Evolutionary conservation across 2,113 vertebrate genomes (phyloP), one percentile per base, ranked within the genome.

Genomic region (Cyphomyrus plagiostoma): DNA sequence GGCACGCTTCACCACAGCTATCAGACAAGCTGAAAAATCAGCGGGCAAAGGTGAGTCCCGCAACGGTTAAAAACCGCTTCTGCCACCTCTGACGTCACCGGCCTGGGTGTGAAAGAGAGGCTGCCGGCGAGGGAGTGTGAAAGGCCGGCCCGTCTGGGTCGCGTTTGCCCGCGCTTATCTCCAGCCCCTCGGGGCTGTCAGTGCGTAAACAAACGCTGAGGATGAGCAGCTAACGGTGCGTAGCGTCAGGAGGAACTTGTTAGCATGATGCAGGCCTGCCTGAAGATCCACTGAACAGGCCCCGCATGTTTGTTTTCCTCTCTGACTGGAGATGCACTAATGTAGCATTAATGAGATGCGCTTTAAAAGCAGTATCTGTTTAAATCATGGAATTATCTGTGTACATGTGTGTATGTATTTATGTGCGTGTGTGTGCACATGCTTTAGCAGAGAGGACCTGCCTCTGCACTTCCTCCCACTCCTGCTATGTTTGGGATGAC

Each of bases 161-260:
- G 5, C 2, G 49, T 26, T 56, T 56, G 80, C 88, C 88, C 45
- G 88, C 30, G 77, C 62, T 58, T 15, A 83, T 89, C 77, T 85
- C 50, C n/a, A 58, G 30, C 45, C 53, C 53, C 45, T 50, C 50
- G 21, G 89, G 50, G 3, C 49, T 30, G 48, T 42, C 48, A 19
- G 80, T 62, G 50, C 39, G 10, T 52, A 89, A 70, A 85, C 26
- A 17, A 89, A 26, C 11, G 77, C 52, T 19, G 23, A 46, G 82
- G 82, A 84, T 21, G 42, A 84, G 19, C 82, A 10, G 45, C 35
- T 80, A 80, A 80, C 74, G 39, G 82, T 13, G 82, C 15, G 2
- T 46, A 84, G 45, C 21, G 10, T 84, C 45, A 9, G 39, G 89
- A 84, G 50, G 89, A 46, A 42, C 42, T 89, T 9, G 39, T 89